A percentile compares a stretch with the other conserved stretches of the same genome.
Conservation (phyloP, 2,113 vertebrate species). For the Barnardius zonarius region DNA sequence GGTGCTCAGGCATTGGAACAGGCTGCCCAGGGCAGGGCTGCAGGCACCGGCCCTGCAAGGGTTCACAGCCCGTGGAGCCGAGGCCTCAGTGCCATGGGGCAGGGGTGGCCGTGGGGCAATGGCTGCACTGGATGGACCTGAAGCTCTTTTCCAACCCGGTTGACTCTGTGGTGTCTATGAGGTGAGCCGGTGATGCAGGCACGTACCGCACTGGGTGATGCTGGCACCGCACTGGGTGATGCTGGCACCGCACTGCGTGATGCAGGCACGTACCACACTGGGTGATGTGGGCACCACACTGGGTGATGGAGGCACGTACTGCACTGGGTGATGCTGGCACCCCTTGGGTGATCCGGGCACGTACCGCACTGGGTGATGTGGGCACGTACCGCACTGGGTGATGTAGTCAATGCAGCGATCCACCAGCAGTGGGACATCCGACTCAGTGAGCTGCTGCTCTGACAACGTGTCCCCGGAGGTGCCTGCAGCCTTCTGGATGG, state of each 20-base stretch:
- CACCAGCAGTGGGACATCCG: constrained; percentile 87
- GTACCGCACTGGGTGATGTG: too few relatives aligned
- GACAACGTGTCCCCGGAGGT: constrained; percentile 86
- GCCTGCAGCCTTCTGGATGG: constrained; percentile 86
- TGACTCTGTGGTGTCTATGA: background rate
- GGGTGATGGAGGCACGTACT: too few relatives aligned
- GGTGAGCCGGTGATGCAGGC: background rate
- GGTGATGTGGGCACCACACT: too few relatives aligned
- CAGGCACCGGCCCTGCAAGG: background rate
- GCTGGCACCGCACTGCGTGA: too few relatives aligned
- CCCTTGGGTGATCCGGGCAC: too few relatives aligned
- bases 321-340: too few relatives aligned
- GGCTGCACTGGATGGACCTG: background rate
- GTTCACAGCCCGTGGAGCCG: background rate
- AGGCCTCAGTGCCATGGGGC: background rate
- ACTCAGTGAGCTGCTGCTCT: constrained; percentile 90
- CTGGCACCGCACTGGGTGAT: too few relatives aligned
- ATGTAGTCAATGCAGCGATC: constrained; percentile 90
- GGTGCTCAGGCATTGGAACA: too few relatives aligned
- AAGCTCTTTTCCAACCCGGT: background rate
- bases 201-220: too few relatives aligned
- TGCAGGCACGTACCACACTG: too few relatives aligned
- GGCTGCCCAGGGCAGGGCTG: too few relatives aligned
- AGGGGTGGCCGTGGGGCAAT: background rate
- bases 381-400: constrained; percentile 85